phyloP scores from a whole-genome alignment of 2,797 vertebrate genomes.

The Oryzias dopingdopingensis region DNA sequence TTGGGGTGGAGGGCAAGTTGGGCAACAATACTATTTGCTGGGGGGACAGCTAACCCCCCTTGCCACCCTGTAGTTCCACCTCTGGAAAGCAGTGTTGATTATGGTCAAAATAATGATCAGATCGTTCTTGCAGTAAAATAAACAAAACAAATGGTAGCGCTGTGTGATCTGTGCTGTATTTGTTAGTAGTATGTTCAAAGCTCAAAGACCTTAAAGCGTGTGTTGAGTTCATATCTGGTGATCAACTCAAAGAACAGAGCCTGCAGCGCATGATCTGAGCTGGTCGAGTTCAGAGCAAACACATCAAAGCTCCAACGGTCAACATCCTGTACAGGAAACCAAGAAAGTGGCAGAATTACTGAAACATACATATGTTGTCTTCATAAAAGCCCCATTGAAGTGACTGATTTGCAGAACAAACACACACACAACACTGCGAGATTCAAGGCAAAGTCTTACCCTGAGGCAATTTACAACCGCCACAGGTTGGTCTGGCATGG shows the following conservation, averaged over 20 bases:
- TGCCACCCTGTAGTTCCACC: too few species aligned
- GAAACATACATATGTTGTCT: constrained; percentile 12
- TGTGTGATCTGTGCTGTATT: too few species aligned
- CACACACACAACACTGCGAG: constrained; percentile 1
- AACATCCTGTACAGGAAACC: constrained; percentile 75
- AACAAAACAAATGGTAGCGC: too few species aligned
- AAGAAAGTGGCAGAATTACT: constrained; percentile 18
- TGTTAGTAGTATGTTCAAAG: not conserved
- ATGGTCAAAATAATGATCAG: too few species aligned
- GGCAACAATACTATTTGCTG: too few species aligned
- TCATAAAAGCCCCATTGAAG: constrained; percentile 13
- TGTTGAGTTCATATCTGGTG: constrained; percentile 89
- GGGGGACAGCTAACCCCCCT: too few species aligned
- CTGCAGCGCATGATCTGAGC: constrained; percentile 82
- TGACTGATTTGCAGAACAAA: constrained; percentile 35
- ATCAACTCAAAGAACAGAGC: constrained; percentile 88
- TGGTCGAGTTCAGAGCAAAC: constrained; percentile 84
- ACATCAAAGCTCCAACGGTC: constrained; percentile 92
- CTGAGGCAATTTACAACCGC: constrained; percentile 86
- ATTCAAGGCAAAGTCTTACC: constrained; percentile 69
- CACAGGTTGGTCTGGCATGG: constrained; percentile 85
- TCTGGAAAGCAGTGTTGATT: too few species aligned
- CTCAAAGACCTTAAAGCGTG: constrained; percentile 85
- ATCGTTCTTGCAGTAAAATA: not conserved
- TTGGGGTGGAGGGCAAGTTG: too few species aligned